Evolutionary conservation across 2,888 invertebrate species (phyloP).

Genomic region (Acronicta leporina): DNA sequence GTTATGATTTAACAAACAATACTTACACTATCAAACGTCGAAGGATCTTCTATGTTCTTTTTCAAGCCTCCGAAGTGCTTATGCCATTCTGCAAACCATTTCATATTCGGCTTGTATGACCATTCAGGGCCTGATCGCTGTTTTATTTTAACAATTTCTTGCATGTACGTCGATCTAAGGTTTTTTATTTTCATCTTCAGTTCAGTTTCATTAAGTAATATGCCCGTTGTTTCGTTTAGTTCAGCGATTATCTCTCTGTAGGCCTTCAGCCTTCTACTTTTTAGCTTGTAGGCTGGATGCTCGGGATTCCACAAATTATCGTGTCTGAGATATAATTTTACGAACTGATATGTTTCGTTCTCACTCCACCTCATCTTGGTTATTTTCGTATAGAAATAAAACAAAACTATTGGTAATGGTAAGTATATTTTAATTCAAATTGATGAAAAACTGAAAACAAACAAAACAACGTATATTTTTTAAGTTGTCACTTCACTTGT

Average conservation of each 20-base stretch:
- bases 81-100: conserved; percentile 77
- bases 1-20: background rate
- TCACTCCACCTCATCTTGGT: conserved; percentile 80
- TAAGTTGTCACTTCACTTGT: too few species aligned
- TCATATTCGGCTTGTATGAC: conserved; percentile 70
- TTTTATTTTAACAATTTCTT: conserved; percentile 75
- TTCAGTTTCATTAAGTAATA: conserved; percentile 68
- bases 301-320: conserved; percentile 81
- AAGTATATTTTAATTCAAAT: background rate
- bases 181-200: conserved; percentile 74
- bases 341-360: conserved; percentile 79
- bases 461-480: background rate
- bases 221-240: conserved; percentile 70
- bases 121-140: conserved; percentile 64
- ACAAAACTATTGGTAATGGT: background rate
- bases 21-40: conserved; percentile 54
- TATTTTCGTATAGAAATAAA: conserved; percentile 12
- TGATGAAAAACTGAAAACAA: background rate
- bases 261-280: conserved; percentile 70
- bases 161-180: conserved; percentile 74
- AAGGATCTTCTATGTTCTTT: conserved; percentile 48
- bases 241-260: conserved; percentile 69
- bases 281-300: conserved; percentile 74
- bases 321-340: conserved; percentile 79
- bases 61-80: conserved; percentile 55